Evolutionary conservation across 2,113 vertebrate genomes (phyloP).

Genomic region (Chroicocephalus ridibundus): DNA sequence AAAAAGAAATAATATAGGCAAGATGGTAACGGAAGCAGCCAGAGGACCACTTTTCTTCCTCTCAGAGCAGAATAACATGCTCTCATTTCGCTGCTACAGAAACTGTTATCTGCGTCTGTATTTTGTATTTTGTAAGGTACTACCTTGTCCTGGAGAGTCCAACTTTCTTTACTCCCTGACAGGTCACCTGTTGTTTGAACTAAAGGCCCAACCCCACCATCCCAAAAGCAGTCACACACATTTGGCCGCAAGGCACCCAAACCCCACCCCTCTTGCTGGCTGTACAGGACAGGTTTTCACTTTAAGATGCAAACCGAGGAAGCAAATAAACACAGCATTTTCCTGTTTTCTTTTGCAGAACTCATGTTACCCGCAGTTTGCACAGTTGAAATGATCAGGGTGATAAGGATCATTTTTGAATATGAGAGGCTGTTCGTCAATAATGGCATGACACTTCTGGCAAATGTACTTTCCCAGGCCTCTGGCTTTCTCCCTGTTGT

Average conservation of each 20-base stretch:
- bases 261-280: not conserved
- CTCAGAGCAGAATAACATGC: not conserved
- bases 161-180: not conserved
- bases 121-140: not conserved
- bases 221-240: not conserved
- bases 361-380: slow-evolving; percentile 91
- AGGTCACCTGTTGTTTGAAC: not conserved
- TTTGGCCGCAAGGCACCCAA: not conserved
- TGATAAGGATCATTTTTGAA: slow-evolving; percentile 99
- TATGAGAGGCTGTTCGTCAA: slow-evolving; percentile 93
- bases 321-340: not conserved
- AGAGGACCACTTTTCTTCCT: not conserved
- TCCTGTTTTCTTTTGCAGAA: not conserved
- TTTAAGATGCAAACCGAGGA: not conserved
- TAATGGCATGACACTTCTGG: slow-evolving; percentile 97
- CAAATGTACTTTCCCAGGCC: slow-evolving; percentile 97
- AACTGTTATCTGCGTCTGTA: not conserved
- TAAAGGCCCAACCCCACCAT: not conserved
- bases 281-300: not conserved
- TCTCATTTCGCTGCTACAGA: not conserved
- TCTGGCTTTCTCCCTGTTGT: slow-evolving; percentile 93
- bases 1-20: not conserved
- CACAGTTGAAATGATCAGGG: slow-evolving; percentile 98
- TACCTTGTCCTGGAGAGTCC: not conserved
- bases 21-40: not conserved